phyloP scores from a whole-genome alignment of 2,113 vertebrate genomes.

The Rhabdomys dilectus region DNA sequence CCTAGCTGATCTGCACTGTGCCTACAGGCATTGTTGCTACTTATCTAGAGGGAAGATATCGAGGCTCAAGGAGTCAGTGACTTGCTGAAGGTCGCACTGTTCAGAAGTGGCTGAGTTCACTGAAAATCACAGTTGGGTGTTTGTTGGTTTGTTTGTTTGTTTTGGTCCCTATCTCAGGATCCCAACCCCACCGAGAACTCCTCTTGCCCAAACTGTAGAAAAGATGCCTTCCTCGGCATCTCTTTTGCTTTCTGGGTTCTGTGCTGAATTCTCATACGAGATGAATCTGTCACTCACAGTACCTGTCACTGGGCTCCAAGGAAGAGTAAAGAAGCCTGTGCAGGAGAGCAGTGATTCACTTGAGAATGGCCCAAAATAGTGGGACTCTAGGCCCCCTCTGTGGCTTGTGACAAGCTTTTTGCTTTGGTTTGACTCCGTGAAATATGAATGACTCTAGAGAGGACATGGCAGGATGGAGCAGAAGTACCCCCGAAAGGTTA shows the following conservation, averaged over 20 bases:
- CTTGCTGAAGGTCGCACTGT: conserved; percentile 22
- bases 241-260: background rate
- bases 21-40: background rate
- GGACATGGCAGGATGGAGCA: background rate
- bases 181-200: background rate
- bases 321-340: no score
- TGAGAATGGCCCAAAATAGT: background rate
- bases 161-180: background rate
- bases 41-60: background rate
- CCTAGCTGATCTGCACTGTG: background rate
- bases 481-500: background rate
- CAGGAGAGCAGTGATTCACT: background rate
- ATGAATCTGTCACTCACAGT: background rate
- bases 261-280: background rate
- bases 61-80: background rate
- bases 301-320: background rate
- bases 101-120: background rate
- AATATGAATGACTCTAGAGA: background rate
- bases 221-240: background rate
- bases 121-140: background rate
- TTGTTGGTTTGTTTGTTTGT: no score
- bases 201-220: conserved; percentile 11
- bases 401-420: background rate
- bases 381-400: background rate
- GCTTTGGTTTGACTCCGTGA: background rate